Evolutionary conservation across 2,888 invertebrate species (phyloP), one percentile per base, ranked within the genome.

Genomic region (Zygothrica quintamaculata): DNA sequence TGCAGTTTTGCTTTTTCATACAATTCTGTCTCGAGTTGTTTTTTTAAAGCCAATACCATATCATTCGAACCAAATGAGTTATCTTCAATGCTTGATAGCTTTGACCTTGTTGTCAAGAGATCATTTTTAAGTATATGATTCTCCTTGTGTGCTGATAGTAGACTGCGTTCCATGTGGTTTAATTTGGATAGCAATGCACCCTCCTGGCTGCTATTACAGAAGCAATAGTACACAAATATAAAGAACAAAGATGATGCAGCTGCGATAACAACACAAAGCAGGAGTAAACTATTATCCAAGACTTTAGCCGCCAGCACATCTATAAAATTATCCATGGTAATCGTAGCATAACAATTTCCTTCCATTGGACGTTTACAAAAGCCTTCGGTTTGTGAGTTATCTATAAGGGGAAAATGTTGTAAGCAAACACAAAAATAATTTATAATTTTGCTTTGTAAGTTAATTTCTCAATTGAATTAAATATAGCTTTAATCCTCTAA

Each of bases 191-290:
- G 93, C 25, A 96, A 92, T 48, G 93, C 93, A 43, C 93, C 93
- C 86, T 96, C 96, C 80, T 94, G 93, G 69, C 94, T 93, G 79
- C 92, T 94, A 86, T 94, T 95, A 90, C 96, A 96, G 65, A 96
- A 93, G 77, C 94, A 94, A 89, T 96, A 95, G 90, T 95, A 95
- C 15, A 95, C 95, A 60, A 96, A 92, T 12, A 94, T 93, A 85
- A 96, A 96, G 46, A 95, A 89, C 5, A 96, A 91, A 0, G 95
- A 93, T 0, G 95, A 94, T n/a, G 93, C 90, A 1, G 95, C 94
- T n/a, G 95, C 94, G 43, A 95, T 93, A 9, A 92, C 87, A 26
- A 95, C 91, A 88, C 93, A 94, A 1, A 93, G 92, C 9, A 95
- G 84, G 1, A 93, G 77, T 12, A 93, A 91, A 68, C 92, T 92